phyloP scores from a whole-genome alignment of 2,797 vertebrate genomes.

The Rhinichthys osculus region DNA sequence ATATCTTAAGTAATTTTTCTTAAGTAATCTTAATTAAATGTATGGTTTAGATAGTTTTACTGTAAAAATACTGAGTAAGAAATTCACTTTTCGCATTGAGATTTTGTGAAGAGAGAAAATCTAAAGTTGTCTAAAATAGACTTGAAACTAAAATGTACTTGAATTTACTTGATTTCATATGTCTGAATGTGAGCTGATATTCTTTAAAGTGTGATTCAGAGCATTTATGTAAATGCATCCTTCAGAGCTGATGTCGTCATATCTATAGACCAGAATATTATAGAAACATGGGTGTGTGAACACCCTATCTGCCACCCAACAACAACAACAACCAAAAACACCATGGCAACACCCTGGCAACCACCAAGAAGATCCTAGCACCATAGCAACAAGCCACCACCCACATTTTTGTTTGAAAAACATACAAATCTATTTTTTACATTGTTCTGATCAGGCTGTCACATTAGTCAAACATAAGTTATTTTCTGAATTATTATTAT shows the following conservation, averaged over 20 bases:
- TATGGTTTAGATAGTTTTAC: not conserved
- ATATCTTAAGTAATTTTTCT: not conserved
- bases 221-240: not conserved
- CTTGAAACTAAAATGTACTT: not conserved
- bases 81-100: not conserved
- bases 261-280: not conserved
- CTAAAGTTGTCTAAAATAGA: not conserved
- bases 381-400: not conserved
- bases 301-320: not conserved
- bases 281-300: not conserved
- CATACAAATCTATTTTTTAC: not conserved
- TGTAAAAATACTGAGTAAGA: not conserved
- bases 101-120: not conserved
- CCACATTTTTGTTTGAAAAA: not conserved
- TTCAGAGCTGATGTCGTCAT: not conserved
- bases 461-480: not conserved
- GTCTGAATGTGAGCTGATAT: not conserved
- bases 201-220: not conserved
- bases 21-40: not conserved
- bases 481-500: not conserved
- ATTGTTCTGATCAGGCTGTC: not conserved
- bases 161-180: too few species aligned
- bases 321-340: not conserved
- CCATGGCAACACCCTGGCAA: not conserved
- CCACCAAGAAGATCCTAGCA: not conserved